Evolutionary conservation across 2,113 vertebrate species (phyloP).

Genomic region (Dendrocopos noguchii): DNA sequence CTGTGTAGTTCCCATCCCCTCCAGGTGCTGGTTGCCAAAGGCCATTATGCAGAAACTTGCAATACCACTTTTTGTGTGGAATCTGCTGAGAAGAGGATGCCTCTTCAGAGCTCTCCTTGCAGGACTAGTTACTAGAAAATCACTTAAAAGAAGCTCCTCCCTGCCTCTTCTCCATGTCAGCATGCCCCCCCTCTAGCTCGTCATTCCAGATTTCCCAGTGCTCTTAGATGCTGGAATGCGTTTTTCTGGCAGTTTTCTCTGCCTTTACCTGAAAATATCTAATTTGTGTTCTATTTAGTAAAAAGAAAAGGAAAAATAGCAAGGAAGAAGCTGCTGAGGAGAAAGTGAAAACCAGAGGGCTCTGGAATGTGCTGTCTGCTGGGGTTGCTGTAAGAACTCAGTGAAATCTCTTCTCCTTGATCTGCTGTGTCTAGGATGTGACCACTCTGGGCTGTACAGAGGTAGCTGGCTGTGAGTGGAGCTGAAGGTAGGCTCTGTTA

Average conservation of each 20-base stretch:
- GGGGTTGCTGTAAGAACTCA: not conserved
- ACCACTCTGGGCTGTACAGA: not conserved
- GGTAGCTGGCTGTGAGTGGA: not conserved
- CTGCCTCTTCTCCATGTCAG: not conserved
- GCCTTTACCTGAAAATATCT: not conserved
- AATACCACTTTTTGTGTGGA: not conserved
- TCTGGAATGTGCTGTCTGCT: not conserved
- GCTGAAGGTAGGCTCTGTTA: not conserved
- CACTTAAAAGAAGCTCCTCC: not conserved
- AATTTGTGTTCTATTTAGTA: not conserved
- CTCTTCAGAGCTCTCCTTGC: not conserved
- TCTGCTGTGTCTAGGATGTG: not conserved
- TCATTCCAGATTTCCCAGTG: conserved; percentile 27
- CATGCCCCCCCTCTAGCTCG: not conserved
- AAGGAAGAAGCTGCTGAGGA: not conserved
- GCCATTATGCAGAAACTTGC: not conserved
- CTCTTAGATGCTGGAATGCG: not conserved
- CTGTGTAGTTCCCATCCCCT: not conserved
- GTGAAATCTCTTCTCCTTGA: not conserved
- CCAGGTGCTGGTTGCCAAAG: not conserved
- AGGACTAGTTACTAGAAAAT: not conserved
- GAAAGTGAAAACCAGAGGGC: not conserved
- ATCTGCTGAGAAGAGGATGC: not conserved
- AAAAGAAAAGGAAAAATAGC: not conserved
- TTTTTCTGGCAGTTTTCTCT: conserved; percentile 15